phyloP scores from a whole-genome alignment of 2,113 vertebrate genomes.

The Cyprinodon brontotheroides region DNA sequence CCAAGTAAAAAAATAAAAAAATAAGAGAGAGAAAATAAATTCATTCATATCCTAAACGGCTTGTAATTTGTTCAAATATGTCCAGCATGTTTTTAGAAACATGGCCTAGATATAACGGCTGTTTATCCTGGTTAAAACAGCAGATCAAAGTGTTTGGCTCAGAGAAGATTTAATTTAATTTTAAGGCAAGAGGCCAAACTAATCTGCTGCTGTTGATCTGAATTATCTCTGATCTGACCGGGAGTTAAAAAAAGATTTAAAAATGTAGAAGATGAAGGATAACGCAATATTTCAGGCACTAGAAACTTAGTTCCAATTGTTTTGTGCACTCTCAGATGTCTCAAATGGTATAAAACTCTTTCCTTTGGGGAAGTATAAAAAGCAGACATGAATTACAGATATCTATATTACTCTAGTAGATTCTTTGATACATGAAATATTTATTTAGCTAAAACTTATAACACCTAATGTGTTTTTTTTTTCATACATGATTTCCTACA shows the following conservation, averaged over 20 bases:
- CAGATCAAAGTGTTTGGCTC: constrained; percentile 39
- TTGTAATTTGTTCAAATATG: constrained; percentile 12
- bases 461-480: no score
- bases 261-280: constrained; percentile 9
- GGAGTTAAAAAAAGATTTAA: constrained; percentile 2
- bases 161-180: constrained; percentile 37
- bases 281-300: background rate
- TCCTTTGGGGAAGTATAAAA: no score
- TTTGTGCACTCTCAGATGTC: no score
- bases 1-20: constrained; percentile 63
- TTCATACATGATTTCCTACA: no score
- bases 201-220: constrained; percentile 48
- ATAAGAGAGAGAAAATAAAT: constrained; percentile 67
- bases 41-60: constrained; percentile 34
- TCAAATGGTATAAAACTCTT: no score
- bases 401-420: no score
- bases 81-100: background rate
- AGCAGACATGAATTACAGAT: no score
- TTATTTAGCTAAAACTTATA: no score
- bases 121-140: constrained; percentile 7
- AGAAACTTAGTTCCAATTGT: background rate
- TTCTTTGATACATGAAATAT: no score
- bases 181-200: constrained; percentile 35
- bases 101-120: constrained; percentile 15
- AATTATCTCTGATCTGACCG: constrained; percentile 10